Evolutionary conservation across 2,888 invertebrate genomes (phyloP).

Genomic region (Dusona sp.): DNA sequence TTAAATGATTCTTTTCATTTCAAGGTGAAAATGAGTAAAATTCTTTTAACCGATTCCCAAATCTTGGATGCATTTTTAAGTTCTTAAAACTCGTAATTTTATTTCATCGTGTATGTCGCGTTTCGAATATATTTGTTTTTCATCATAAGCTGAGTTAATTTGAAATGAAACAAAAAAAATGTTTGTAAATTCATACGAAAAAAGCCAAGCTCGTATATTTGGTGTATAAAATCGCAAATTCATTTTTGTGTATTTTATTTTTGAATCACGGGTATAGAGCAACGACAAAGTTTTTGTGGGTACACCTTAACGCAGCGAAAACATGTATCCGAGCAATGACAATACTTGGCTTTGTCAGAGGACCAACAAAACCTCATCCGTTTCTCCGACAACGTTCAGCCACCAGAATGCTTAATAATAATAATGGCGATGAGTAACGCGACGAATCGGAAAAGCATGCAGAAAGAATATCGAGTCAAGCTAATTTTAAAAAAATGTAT

Average conservation of each 20-base stretch:
- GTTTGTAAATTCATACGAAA: neutral
- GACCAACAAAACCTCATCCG: conserved; percentile 33
- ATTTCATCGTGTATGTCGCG: neutral
- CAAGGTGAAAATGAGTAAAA: neutral
- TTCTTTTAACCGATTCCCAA: neutral
- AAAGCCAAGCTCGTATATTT: neutral
- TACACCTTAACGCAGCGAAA: conserved; percentile 15
- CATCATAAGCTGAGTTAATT: neutral
- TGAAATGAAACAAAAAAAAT: neutral
- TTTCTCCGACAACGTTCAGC: conserved; percentile 38
- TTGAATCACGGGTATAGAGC: conserved; percentile 34
- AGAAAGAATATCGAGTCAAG: neutral
- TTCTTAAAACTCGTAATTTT: neutral
- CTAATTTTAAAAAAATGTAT: neutral
- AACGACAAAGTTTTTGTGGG: conserved; percentile 40
- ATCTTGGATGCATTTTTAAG: neutral
- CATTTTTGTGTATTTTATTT: conserved; percentile 12
- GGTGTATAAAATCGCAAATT: conserved; percentile 2
- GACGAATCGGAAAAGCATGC: conserved; percentile 7
- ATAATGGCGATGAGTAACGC: conserved; percentile 17
- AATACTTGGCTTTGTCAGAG: conserved; percentile 35
- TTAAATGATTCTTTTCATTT: neutral
- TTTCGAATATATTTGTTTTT: neutral
- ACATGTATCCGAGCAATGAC: conserved; percentile 23
- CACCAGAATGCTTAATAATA: conserved; percentile 16